Base-by-base conservation (phyloP, 2,113 vertebrate genomes). In the Dermatemys mawii region DNA sequence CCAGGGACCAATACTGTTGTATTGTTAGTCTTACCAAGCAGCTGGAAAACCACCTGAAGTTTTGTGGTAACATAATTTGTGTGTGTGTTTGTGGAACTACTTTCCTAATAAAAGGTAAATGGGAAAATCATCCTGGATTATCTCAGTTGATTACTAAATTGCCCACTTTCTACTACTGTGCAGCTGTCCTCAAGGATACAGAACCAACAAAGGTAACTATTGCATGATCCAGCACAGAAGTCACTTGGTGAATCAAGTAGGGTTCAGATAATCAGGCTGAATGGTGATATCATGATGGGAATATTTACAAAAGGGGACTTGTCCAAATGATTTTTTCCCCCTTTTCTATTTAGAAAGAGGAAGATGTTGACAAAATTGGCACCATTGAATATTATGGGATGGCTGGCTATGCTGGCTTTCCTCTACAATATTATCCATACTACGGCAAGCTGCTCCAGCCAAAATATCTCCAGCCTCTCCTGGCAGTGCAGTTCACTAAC, bases 371-470 rank as follows among this genome's bases (percentile, higher is more conserved):
- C 8, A 99, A 98, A 60, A 26, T 99, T 0, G 97, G 98, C 22
- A 87, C 53, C 0, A 97, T 99, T 93, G 98, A 98, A 50, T 99
- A 99, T 95, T 99, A 96, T 0, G 99, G 99, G 57, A 8, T 99
- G 79, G 97, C 94, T 0, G 97, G 97, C 84, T 94, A 75, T 2
- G 16, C 94, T 0, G 99, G 99, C 55, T 99, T 99, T 19, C 99
- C 98, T 4, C 98, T 99, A 81, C 99, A 99, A 97, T 99, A 99
- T 96, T 99, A 99, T 90, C 99, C 99, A 1, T 99, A 99, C 98
- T 99, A 99, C 0, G 99, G 99, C 88, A 99, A 98, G 90, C 97
- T 98, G 67, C 98, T 99, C 94, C 99, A 99, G 81, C 98, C 98
- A 0, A 51, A 98, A n/a, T 99, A 99, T 98, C 98, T 99, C 92